Evolutionary conservation across 1,140 invertebrate species (phyloP), one percentile per base, ranked within the genome.

Genomic region (Zaprionus gabonicus): DNA sequence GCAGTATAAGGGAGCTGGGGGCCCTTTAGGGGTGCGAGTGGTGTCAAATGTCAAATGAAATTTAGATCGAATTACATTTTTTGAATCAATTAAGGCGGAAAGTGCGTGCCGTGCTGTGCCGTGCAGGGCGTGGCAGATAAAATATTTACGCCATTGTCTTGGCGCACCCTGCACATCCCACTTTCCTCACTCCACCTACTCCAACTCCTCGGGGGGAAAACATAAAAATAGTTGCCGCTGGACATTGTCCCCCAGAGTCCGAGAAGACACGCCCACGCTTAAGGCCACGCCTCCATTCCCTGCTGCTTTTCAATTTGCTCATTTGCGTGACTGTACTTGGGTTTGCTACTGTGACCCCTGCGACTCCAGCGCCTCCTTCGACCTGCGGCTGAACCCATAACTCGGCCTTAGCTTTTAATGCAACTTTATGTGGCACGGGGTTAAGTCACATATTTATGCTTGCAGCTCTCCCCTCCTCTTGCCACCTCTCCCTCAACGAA

Each of bases 61-160:
- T 79, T 81, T 70, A 71, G 76, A 82, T 85, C 70, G 56, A 82
- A 85, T 85, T 86, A 70, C 68, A 72, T 76, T 69, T 82, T 69
- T 76, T 66, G 56, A 86, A 79, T 85, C 82, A 85, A 85, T 85
- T 85, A 85, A 73, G 78, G 71, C 15, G 28, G 59, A 73, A 46
- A 17, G 17, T 46, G 41, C 41, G 41, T 55, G 75, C 62, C 59
- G 10, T 62, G 75, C 62, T 53, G 10, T 62, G 12, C 17, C 15
- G 12, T 41, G 10, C 20, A 12, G 44, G 78, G 82, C 78, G 71
- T 71, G 64, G 23, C 71, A 67, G 55, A 68, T 71, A 66, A 74
- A 78, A 85, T 81, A 84, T 84, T 78, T 69, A 81, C 55, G 38
- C 71, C 71, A 56, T 53, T 63, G 71, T 78, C 59, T 51, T 62